Conservation (phyloP, 2,888 invertebrate genomes). For the Alviniconcha strummeri region DNA sequence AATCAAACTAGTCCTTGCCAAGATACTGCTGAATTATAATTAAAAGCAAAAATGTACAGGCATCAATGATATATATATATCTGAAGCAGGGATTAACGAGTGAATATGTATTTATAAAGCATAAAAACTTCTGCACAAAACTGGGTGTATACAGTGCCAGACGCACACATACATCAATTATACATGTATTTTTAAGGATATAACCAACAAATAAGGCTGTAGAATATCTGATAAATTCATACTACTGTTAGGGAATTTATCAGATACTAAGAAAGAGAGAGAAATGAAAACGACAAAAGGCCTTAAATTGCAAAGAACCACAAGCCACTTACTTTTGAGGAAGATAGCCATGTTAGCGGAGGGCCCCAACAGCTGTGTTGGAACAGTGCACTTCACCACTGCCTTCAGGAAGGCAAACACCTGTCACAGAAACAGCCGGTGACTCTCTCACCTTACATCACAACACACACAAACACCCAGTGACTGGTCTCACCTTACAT, state of each 20-base stretch:
- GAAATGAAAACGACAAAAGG: background rate
- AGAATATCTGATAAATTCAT: no score
- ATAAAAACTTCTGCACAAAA: background rate
- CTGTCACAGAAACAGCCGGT: slow-evolving; percentile 32
- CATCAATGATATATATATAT: no score
- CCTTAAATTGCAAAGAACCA: background rate
- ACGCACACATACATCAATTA: background rate
- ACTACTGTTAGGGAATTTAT: no score
- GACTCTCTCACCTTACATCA: background rate
- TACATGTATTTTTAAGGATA: no score
- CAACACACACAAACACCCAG: background rate
- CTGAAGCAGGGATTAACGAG: no score
- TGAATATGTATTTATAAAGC: background rate
- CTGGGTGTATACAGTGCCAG: background rate
- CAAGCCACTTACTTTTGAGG: slow-evolving; percentile 47
- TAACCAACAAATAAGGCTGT: no score
- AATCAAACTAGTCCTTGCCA: no score
- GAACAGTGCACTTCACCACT: slow-evolving; percentile 45
- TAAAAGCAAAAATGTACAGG: background rate
- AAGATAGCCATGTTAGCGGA: slow-evolving; percentile 45
- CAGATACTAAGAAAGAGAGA: no score
- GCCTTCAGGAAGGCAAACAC: slow-evolving; percentile 51
- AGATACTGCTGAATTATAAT: background rate
- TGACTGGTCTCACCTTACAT: background rate
- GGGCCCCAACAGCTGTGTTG: slow-evolving; percentile 47